These are phyloP conservation scores for Microcebus lehilahytsara DNA, from an alignment of 2,113 vertebrate genomes.

Conservation along the genomic window DNA sequence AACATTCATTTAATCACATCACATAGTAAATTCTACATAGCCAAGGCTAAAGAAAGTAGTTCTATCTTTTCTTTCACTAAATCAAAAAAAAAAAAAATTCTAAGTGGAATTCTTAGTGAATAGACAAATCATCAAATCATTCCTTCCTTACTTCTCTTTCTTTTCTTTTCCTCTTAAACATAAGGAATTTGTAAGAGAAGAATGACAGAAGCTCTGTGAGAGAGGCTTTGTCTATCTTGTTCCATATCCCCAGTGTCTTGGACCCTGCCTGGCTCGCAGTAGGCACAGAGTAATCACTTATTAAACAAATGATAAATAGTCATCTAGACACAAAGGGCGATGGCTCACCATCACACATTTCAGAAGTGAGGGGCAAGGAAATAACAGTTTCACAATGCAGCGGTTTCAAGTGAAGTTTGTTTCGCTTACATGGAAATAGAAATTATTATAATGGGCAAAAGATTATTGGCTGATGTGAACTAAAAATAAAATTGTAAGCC, in stretches of 20 bases:
- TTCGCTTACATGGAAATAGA: neutral
- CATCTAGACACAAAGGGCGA: neutral
- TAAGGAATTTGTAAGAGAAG: neutral
- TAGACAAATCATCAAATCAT: neutral
- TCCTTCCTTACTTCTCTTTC: neutral
- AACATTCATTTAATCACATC: neutral
- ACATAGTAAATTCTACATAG: neutral
- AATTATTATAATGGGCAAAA: neutral
- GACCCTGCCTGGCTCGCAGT: neutral
- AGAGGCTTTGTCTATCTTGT: neutral
- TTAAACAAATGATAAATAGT: neutral
- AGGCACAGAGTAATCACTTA: neutral
- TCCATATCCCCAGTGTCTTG: neutral
- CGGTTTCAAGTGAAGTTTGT: neutral
- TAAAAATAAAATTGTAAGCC: too few species aligned
- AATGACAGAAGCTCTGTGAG: neutral
- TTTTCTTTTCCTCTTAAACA: neutral
- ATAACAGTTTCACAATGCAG: neutral
- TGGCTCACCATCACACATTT: neutral
- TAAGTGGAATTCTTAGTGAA: neutral
- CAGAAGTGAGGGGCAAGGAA: neutral
- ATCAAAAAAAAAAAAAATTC: neutral
- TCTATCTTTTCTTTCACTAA: neutral
- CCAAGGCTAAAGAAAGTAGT: neutral
- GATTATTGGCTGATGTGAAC: neutral